Evolutionary conservation across 2,113 vertebrate genomes (phyloP).

Genomic region (Oncorhynchus keta): DNA sequence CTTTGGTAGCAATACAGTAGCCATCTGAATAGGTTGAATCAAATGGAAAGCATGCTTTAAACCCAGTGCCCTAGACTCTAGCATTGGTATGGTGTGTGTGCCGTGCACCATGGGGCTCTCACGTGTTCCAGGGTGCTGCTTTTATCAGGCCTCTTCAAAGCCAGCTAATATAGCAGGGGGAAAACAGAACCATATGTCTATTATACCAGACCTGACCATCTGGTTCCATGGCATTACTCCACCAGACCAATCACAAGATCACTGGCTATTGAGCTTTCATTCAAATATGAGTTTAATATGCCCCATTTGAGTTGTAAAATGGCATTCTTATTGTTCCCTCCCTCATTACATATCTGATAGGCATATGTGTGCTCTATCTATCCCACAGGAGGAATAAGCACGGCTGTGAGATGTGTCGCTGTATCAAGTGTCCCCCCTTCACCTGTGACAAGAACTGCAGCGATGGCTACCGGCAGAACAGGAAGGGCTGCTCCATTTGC

Average conservation of each 20-base stretch:
- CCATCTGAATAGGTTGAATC: constrained; percentile 19
- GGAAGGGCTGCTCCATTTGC: constrained; percentile 78
- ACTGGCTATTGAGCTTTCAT: neutral
- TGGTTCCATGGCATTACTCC: constrained; percentile 46
- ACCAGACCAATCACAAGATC: constrained; percentile 1
- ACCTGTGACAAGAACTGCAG: constrained; percentile 77
- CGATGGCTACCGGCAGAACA: constrained; percentile 73
- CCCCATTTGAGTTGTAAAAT: no score
- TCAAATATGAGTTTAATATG: constrained; percentile 5
- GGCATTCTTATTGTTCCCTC: no score
- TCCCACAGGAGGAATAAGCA: constrained; percentile 78
- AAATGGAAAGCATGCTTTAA: constrained; percentile 61
- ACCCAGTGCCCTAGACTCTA: constrained; percentile 37
- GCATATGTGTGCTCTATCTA: constrained; percentile 1
- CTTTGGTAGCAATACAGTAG: constrained; percentile 38
- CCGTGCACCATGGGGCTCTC: constrained; percentile 54
- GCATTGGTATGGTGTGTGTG: constrained; percentile 34
- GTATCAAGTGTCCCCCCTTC: constrained; percentile 78
- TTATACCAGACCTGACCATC: constrained; percentile 51
- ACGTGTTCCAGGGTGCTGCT: constrained; percentile 49
- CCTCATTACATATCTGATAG: neutral
- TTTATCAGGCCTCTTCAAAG: constrained; percentile 73
- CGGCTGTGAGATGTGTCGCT: constrained; percentile 82
- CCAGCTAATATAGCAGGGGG: constrained; percentile 48
- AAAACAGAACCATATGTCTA: constrained; percentile 72